Percentiles rank a stretch among this genome's conserved stretches.
phyloP scores from a whole-genome alignment of 2,113 vertebrate species.

The Genyomyrus donnyi region DNA sequence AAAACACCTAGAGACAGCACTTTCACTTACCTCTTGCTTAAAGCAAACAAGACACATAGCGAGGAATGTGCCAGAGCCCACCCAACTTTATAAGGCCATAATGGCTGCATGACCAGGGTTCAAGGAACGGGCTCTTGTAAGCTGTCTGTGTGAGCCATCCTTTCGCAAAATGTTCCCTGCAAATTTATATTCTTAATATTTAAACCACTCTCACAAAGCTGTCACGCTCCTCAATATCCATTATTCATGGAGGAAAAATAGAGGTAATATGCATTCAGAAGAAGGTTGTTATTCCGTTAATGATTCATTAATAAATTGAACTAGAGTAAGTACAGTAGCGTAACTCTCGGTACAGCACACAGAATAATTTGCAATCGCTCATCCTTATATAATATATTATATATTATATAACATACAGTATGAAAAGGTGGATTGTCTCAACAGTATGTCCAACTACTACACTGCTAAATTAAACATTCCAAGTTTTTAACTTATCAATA shows the following conservation, averaged over 20 bases:
- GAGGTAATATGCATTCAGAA: not conserved
- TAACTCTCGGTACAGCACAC: not conserved
- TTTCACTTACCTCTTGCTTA: constrained; percentile 73
- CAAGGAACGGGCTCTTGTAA: constrained; percentile 43
- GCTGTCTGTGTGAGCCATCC: constrained; percentile 58
- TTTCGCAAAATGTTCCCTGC: constrained; percentile 55
- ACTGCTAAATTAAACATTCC: not conserved
- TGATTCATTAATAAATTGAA: not conserved
- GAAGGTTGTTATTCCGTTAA: not conserved
- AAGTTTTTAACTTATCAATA: not conserved
- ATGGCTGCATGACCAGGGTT: constrained; percentile 59
- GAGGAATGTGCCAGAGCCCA: constrained; percentile 55
- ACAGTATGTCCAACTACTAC: not conserved
- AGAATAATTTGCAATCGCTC: not conserved
- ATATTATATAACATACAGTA: not conserved
- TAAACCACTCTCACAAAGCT: not conserved
- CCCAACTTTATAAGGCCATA: constrained; percentile 53
- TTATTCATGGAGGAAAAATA: not conserved
- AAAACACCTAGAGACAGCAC: constrained; percentile 79
- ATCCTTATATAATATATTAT: not conserved
- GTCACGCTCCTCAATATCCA: not conserved
- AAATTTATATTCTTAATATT: constrained; percentile 21
- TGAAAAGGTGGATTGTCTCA: not conserved
- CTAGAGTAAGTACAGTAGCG: not conserved
- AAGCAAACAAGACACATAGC: constrained; percentile 66